These are phyloP conservation scores for Adelosebastes latens DNA, from an alignment of 2,797 vertebrate genomes.

Conservation along the genomic window DNA sequence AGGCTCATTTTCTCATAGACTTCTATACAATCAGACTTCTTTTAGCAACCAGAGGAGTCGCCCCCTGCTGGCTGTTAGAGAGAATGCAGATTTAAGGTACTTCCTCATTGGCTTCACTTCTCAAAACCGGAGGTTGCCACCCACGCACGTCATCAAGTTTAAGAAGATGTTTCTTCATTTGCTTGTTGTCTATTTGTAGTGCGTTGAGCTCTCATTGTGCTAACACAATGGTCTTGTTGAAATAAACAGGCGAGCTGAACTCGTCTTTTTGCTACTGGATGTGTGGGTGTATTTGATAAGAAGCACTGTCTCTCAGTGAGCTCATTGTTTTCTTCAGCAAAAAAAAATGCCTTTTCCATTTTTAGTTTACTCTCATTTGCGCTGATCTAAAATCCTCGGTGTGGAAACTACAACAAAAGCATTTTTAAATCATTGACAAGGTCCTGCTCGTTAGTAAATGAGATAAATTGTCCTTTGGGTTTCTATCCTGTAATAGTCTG, in stretches of 20 bases:
- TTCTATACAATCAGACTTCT: no score
- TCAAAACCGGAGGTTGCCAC: no score
- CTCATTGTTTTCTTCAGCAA: not conserved
- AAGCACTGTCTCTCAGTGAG: not conserved
- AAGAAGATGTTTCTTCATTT: no score
- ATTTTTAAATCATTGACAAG: slow-evolving; percentile 13
- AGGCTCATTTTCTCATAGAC: no score
- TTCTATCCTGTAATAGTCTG: not conserved
- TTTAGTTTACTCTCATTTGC: not conserved
- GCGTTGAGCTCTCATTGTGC: no score
- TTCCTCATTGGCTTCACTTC: no score
- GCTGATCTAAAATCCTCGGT: not conserved
- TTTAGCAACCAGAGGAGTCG: no score
- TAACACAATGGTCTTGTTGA: not conserved
- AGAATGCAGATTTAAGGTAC: no score
- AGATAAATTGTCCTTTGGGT: slow-evolving; percentile 37
- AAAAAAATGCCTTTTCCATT: not conserved
- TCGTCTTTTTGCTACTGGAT: no score
- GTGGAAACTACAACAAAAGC: not conserved
- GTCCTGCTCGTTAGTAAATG: slow-evolving; percentile 38
- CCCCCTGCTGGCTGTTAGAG: no score
- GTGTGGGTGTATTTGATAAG: not conserved
- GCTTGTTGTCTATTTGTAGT: no score
- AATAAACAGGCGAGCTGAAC: not conserved
- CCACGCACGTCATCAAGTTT: no score